Conservation (phyloP, 2,888 invertebrate genomes). For the Drosophila infuscata region DNA sequence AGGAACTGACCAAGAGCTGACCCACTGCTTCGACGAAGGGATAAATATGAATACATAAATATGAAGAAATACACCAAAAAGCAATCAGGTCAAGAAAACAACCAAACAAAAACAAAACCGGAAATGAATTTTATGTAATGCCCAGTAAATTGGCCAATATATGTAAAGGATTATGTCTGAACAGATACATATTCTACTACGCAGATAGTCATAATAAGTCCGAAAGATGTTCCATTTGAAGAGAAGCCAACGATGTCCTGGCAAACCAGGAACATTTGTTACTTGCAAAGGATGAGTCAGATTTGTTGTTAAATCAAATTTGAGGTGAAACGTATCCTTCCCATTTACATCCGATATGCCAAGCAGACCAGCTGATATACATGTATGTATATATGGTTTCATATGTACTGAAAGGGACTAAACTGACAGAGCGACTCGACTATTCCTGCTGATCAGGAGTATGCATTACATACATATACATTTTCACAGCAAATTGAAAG, state of each 20-base stretch:
- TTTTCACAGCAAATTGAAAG: constrained; percentile 32
- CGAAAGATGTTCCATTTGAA: neutral
- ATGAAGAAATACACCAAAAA: constrained; percentile 24
- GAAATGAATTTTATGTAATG: constrained; percentile 19
- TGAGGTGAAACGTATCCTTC: neutral
- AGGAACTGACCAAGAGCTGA: constrained; percentile 19
- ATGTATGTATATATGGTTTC: neutral
- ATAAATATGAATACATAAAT: constrained; percentile 13
- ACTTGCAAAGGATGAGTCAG: neutral
- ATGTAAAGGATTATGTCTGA: too few species aligned
- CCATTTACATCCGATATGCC: neutral
- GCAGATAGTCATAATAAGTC: too few species aligned
- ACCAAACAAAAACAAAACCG: constrained; percentile 2
- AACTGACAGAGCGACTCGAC: neutral
- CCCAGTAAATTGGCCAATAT: neutral
- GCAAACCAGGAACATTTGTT: too few species aligned
- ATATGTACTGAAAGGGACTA: neutral
- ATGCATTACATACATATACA: neutral
- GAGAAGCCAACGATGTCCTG: neutral
- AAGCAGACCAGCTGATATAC: neutral
- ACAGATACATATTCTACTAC: too few species aligned
- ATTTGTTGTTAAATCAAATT: neutral
- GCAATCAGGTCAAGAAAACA: constrained; percentile 31
- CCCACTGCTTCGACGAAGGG: constrained; percentile 13
- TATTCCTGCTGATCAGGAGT: neutral